These are phyloP conservation scores for Serilophus lunatus DNA, from an alignment of 2,113 vertebrate genomes.

Conservation along the genomic window DNA sequence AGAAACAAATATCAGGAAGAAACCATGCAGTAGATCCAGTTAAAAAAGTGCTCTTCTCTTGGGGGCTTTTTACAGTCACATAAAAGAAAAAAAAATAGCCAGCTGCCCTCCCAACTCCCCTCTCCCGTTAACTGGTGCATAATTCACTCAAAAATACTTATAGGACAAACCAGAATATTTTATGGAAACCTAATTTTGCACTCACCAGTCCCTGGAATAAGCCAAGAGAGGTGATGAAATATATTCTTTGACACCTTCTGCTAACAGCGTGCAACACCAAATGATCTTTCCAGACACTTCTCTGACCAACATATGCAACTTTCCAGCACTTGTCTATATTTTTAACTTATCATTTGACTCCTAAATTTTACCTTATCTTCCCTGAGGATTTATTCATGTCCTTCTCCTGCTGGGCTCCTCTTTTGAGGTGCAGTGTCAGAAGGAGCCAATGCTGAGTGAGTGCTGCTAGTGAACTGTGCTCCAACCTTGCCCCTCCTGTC, in stretches of 20 bases:
- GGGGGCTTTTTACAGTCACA: background rate
- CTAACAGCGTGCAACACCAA: background rate
- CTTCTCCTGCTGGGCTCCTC: background rate
- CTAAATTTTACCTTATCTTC: background rate
- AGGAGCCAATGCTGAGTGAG: background rate
- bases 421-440: fast-evolving
- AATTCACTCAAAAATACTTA: background rate
- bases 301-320: background rate
- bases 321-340: background rate
- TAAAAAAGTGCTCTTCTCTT: background rate
- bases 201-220: background rate
- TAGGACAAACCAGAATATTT: background rate
- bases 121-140: background rate
- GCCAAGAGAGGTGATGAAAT: background rate
- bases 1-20: background rate
- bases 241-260: background rate
- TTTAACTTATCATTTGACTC: background rate
- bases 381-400: background rate
- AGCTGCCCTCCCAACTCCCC: background rate
- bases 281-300: background rate
- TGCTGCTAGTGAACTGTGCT: fast-evolving
- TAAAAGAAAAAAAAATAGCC: background rate
- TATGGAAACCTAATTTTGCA: background rate
- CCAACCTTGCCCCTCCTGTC: fast-evolving
- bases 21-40: background rate